phyloP scores from a whole-genome alignment of 2,113 vertebrate genomes.

The Leucosticte australis region DNA sequence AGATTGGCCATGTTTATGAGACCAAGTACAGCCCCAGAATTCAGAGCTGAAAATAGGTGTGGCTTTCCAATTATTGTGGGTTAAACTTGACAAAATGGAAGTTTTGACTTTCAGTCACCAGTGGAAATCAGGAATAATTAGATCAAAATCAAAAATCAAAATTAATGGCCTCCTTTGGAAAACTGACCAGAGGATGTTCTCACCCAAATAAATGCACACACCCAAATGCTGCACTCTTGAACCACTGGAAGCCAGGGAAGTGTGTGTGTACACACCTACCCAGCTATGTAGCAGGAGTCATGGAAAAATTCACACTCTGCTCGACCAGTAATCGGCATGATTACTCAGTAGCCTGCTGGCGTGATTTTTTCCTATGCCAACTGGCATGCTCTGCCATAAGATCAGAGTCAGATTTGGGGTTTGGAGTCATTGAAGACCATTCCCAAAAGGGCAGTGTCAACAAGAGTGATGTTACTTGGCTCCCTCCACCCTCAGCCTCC shows the following conservation, averaged over 20 bases:
- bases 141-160: neutral
- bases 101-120: neutral
- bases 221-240: neutral
- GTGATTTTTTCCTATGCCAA: neutral
- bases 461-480: neutral
- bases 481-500: neutral
- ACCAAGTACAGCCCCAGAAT: neutral
- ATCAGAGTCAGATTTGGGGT: neutral
- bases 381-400: neutral
- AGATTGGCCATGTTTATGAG: neutral
- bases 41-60: neutral
- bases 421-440: neutral
- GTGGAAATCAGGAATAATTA: neutral
- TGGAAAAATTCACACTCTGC: neutral
- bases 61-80: neutral
- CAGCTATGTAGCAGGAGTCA: fast-evolving
- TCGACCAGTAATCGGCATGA: neutral
- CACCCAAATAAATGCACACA: neutral
- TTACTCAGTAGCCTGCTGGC: neutral
- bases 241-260: neutral
- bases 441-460: neutral
- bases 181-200: neutral
- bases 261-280: neutral
- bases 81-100: neutral
- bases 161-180: neutral